phyloP scores from a whole-genome alignment of 1,140 invertebrate genomes.

The Drosophila repleta region DNA sequence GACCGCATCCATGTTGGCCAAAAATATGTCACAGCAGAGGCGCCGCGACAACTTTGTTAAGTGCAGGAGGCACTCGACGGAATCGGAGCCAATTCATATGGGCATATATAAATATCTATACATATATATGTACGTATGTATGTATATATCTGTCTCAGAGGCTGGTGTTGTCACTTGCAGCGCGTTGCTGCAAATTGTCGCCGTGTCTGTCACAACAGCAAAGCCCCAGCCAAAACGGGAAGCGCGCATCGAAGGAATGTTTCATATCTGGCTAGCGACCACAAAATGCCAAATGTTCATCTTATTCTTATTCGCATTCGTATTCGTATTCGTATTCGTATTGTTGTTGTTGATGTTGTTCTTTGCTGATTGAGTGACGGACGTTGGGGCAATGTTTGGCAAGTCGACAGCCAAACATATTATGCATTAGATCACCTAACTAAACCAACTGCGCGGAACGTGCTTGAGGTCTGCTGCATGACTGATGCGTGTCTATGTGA shows the following conservation, averaged over 20 bases:
- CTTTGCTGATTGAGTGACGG: constrained; percentile 29
- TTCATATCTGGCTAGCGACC: constrained; percentile 25
- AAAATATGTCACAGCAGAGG: constrained; percentile 17
- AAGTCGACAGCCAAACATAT: constrained; percentile 35
- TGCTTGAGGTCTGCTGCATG: not conserved
- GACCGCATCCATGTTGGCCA: constrained; percentile 19
- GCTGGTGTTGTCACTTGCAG: constrained; percentile 33
- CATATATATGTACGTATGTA: not conserved
- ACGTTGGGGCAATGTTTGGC: constrained; percentile 18
- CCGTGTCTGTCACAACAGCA: constrained; percentile 44
- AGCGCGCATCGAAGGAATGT: constrained; percentile 20
- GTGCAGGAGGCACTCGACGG: constrained; percentile 13
- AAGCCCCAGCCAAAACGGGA: constrained; percentile 3
- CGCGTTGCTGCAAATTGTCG: constrained; percentile 48
- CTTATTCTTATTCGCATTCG: constrained; percentile 11
- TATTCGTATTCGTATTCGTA: too few relatives aligned
- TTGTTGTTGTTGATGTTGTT: constrained; percentile 1
- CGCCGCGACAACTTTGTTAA: constrained; percentile 35
- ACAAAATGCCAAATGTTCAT: constrained; percentile 31
- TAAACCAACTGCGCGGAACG: constrained; percentile 3
- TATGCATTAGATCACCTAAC: constrained; percentile 36
- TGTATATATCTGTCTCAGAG: constrained; percentile 7
- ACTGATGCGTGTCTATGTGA: too few relatives aligned
- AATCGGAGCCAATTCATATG: constrained; percentile 4
- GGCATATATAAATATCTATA: not conserved